phyloP scores from a whole-genome alignment of 2,888 invertebrate genomes.

The Epicampocera succincta region DNA sequence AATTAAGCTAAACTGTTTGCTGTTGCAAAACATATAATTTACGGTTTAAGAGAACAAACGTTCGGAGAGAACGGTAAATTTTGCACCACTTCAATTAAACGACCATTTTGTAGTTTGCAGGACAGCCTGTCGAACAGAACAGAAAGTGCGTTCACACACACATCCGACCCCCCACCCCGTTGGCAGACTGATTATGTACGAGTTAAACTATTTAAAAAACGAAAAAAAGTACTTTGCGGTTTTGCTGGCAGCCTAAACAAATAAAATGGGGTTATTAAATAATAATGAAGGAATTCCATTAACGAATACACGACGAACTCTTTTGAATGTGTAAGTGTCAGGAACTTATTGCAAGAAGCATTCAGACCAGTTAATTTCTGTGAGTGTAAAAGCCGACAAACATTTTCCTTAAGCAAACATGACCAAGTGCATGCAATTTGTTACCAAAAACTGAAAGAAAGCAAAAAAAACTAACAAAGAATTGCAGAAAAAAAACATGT shows the following conservation, averaged over 20 bases:
- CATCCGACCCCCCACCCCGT: neutral
- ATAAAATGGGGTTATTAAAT: neutral
- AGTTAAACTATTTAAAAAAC: neutral
- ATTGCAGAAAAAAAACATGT: slow-evolving; percentile 10
- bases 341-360: neutral
- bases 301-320: too few relatives aligned
- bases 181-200: slow-evolving; percentile 6
- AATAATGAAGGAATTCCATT: too few relatives aligned
- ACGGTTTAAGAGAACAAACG: too few relatives aligned
- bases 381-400: slow-evolving; percentile 44
- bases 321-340: too few relatives aligned
- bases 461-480: neutral
- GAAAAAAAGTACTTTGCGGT: slow-evolving; percentile 47
- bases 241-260: slow-evolving; percentile 25
- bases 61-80: neutral
- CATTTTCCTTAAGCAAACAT: slow-evolving; percentile 15
- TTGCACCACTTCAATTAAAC: neutral
- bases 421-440: slow-evolving; percentile 5
- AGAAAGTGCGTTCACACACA: slow-evolving; percentile 47
- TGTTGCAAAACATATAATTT: too few relatives aligned
- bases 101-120: slow-evolving; percentile 48
- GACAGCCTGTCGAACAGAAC: slow-evolving; percentile 37
- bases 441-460: too few relatives aligned
- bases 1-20: too few relatives aligned
- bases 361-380: slow-evolving; percentile 26